A percentile compares a stretch with the other conserved stretches of the same genome.
These are phyloP conservation scores for Oncorhynchus nerka DNA, from an alignment of 2,113 vertebrate genomes.

Conservation along the genomic window DNA sequence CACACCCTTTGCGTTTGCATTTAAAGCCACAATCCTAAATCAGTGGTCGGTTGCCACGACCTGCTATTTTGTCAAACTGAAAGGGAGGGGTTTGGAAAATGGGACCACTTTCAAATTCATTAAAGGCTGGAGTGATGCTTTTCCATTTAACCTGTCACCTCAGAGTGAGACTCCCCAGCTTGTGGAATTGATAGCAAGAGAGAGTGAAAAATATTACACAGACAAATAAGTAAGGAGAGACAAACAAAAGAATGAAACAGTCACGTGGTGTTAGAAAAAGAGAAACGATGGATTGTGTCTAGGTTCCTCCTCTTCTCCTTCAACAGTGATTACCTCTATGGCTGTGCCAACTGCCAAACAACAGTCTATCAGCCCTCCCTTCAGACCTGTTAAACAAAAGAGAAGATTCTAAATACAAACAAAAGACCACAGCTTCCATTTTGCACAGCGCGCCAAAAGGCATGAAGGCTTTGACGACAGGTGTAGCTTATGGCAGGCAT, in stretches of 20 bases:
- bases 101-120: background rate
- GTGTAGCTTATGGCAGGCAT: slow-evolving; percentile 22
- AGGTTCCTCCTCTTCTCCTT: slow-evolving; percentile 6
- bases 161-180: background rate
- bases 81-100: too few relatives aligned
- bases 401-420: background rate
- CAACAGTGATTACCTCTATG: slow-evolving; percentile 11
- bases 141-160: background rate
- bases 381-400: slow-evolving; percentile 21
- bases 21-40: background rate
- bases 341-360: background rate
- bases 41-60: background rate
- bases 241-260: background rate
- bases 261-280: background rate
- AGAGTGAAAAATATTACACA: background rate
- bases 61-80: too few relatives aligned
- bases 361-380: background rate
- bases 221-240: background rate
- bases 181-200: background rate
- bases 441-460: slow-evolving; percentile 8
- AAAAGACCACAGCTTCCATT: slow-evolving; percentile 11
- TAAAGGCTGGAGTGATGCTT: background rate
- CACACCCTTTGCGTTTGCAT: background rate
- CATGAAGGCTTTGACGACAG: slow-evolving; percentile 27
- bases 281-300: background rate